These are phyloP conservation scores for Poecilia latipinna DNA, from an alignment of 2,113 vertebrate genomes.

Conservation along the genomic window DNA sequence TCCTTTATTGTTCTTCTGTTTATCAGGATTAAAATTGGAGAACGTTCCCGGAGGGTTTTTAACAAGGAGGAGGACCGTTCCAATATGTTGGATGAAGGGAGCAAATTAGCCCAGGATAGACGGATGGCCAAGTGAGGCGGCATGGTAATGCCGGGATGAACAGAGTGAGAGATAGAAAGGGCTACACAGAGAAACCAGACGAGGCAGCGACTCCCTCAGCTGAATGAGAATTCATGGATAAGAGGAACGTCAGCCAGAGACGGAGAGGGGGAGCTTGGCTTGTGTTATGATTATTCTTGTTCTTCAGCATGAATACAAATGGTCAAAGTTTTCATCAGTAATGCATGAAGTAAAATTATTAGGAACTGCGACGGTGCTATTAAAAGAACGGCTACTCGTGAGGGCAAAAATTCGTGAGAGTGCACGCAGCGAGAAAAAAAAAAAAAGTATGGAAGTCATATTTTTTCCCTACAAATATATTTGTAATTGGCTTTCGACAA, in stretches of 20 bases:
- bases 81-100: constrained; percentile 56
- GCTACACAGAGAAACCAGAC: constrained; percentile 54
- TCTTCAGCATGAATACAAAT: constrained; percentile 58
- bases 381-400: constrained; percentile 30
- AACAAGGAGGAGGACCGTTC: constrained; percentile 47
- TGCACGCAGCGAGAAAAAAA: constrained; percentile 12
- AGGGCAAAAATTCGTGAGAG: constrained; percentile 25
- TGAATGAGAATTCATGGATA: constrained; percentile 65
- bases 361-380: constrained; percentile 31
- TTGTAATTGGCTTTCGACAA: not conserved
- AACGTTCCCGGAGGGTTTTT: constrained; percentile 30
- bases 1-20: constrained; percentile 41
- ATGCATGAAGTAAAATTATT: constrained; percentile 30
- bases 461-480: too few relatives aligned
- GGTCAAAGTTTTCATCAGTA: constrained; percentile 38
- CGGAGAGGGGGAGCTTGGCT: constrained; percentile 31
- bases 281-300: constrained; percentile 39
- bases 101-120: constrained; percentile 71
- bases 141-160: constrained; percentile 73
- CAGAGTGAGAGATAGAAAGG: constrained; percentile 70
- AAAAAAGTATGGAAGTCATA: not conserved
- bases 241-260: constrained; percentile 33
- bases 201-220: constrained; percentile 58
- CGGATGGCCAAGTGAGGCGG: constrained; percentile 71
- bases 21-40: constrained; percentile 46